Percentiles rank a stretch among this genome's conserved stretches.
phyloP scores from a whole-genome alignment of 2,113 vertebrate genomes.

The Macquaria ambigua region DNA sequence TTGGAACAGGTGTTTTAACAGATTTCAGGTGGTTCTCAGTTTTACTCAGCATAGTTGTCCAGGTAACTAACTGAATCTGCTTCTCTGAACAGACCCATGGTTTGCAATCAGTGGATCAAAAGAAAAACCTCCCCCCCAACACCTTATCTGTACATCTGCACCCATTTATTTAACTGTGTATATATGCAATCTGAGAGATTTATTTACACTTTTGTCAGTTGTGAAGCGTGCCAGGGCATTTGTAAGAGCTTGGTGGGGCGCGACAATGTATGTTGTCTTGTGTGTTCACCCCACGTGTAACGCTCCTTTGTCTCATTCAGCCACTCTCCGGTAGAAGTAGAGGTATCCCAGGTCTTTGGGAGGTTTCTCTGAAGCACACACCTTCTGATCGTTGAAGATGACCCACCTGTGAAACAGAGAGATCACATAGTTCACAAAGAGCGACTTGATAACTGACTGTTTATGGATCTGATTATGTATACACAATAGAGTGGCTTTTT shows the following conservation, averaged over 20 bases:
- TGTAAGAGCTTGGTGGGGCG: constrained; percentile 71
- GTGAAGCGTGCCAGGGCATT: constrained; percentile 66
- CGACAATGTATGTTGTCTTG: constrained; percentile 40
- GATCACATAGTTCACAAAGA: neutral
- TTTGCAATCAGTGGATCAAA: constrained; percentile 41
- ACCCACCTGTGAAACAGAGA: constrained; percentile 89
- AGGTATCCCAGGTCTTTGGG: constrained; percentile 99
- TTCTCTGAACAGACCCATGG: constrained; percentile 14
- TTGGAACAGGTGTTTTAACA: neutral
- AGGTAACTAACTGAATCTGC: constrained; percentile 14
- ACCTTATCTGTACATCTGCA: constrained; percentile 66
- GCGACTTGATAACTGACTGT: neutral
- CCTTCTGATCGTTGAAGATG: constrained; percentile 99
- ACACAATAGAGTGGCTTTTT: neutral
- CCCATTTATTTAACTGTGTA: constrained; percentile 53
- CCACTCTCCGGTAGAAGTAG: constrained; percentile 96
- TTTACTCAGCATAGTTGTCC: constrained; percentile 17
- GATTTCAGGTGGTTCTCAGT: neutral
- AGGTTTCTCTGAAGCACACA: constrained; percentile 98
- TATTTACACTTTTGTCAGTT: constrained; percentile 76
- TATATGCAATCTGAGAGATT: constrained; percentile 61
- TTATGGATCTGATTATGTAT: neutral
- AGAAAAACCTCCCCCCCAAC: constrained; percentile 10
- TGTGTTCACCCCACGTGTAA: constrained; percentile 45
- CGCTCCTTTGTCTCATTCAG: constrained; percentile 86